Evolutionary conservation across 2,113 vertebrate species (phyloP).

Genomic region (Pluvialis apricaria): DNA sequence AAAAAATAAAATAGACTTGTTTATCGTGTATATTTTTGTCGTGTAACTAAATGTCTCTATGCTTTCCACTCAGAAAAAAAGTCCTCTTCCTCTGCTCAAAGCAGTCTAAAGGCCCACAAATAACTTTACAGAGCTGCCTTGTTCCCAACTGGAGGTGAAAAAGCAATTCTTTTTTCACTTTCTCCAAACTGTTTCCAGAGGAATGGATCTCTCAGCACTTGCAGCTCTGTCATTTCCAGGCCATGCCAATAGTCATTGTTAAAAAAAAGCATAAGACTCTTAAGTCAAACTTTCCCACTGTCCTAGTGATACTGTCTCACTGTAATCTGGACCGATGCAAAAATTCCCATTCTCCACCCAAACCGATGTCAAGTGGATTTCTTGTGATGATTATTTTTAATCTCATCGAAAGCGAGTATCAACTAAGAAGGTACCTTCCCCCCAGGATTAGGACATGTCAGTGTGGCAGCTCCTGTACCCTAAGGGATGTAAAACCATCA

Average conservation of each 20-base stretch:
- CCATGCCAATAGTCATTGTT: not conserved
- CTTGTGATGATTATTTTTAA: not conserved
- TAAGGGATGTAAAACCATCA: not conserved
- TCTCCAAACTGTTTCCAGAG: not conserved
- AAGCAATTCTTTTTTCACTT: not conserved
- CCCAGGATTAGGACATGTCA: not conserved
- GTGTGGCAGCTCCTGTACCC: not conserved
- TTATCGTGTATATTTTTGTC: slow-evolving; percentile 59
- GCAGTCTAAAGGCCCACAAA: slow-evolving; percentile 6
- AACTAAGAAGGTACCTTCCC: not conserved
- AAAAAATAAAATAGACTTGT: slow-evolving; percentile 63
- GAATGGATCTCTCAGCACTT: not conserved
- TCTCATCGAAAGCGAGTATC: not conserved
- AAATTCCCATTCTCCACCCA: not conserved
- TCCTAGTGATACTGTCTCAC: too few species aligned
- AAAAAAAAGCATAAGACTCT: not conserved
- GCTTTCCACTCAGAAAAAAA: slow-evolving; percentile 25
- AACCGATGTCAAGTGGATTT: not conserved
- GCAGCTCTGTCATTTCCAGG: not conserved
- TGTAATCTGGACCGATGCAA: not conserved
- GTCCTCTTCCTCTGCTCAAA: not conserved
- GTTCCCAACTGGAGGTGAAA: not conserved
- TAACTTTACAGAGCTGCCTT: not conserved
- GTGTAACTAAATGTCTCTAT: slow-evolving; percentile 63
- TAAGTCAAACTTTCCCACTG: not conserved